phyloP scores from a whole-genome alignment of 2,888 invertebrate species.

The Sinhomidia bicolor region DNA sequence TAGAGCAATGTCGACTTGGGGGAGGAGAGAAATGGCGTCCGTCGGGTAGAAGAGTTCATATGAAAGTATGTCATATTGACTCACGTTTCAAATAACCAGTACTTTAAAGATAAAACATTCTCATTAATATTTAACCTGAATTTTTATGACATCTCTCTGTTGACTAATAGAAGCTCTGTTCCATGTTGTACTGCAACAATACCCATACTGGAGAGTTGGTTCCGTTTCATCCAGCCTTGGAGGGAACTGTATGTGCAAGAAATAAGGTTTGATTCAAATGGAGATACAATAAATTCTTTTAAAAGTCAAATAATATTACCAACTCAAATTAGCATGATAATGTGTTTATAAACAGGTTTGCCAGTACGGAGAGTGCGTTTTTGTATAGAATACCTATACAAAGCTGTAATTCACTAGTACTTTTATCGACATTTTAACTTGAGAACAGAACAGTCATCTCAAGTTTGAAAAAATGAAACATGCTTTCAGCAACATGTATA shows the following conservation, averaged over 20 bases:
- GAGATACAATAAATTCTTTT: no score
- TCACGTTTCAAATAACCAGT: no score
- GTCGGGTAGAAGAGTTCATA: neutral
- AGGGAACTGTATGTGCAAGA: constrained; percentile 47
- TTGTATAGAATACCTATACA: neutral
- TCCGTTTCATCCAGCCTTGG: constrained; percentile 56
- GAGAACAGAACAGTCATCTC: no score
- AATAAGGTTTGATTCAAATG: constrained; percentile 38
- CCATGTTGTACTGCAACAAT: constrained; percentile 53
- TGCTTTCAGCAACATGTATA: no score
- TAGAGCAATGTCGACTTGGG: constrained; percentile 47
- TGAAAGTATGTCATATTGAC: neutral
- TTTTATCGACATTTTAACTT: no score
- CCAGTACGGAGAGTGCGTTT: constrained; percentile 38
- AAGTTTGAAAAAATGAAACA: no score
- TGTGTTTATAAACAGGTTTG: constrained; percentile 14
- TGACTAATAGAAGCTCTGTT: constrained; percentile 40
- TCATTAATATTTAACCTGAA: no score
- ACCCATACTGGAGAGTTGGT: neutral
- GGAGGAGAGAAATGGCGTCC: constrained; percentile 4
- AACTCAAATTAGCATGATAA: neutral
- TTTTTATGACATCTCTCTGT: neutral
- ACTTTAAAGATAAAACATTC: no score
- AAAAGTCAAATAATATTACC: no score
- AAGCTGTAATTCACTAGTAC: no score